These are phyloP conservation scores for Halichoeres trimaculatus DNA, from an alignment of 2,113 vertebrate species.

Conservation along the genomic window DNA sequence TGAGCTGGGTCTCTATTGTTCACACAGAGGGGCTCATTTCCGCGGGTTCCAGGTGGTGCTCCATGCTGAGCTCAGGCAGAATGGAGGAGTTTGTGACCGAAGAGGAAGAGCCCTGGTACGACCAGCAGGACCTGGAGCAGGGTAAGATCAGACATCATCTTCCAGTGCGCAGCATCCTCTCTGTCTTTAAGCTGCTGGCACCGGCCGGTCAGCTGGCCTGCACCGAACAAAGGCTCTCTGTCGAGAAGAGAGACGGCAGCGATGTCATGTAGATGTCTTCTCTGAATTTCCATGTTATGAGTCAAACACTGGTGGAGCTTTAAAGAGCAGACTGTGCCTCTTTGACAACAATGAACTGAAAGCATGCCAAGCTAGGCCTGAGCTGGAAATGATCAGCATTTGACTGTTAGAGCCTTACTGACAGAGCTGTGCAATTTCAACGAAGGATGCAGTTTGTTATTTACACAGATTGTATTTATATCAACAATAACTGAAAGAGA, in stretches of 20 bases:
- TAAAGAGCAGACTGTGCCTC: background rate
- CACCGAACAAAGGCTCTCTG: constrained; percentile 59
- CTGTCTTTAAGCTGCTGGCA: constrained; percentile 26
- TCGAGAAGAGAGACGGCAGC: background rate
- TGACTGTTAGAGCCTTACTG: background rate
- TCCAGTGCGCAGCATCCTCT: constrained; percentile 53
- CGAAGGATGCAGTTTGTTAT: background rate
- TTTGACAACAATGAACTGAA: constrained; percentile 52
- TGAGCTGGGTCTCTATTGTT: constrained; percentile 49
- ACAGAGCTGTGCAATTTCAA: background rate
- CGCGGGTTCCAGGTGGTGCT: background rate
- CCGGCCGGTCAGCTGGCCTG: constrained; percentile 43
- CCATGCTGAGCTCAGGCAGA: constrained; percentile 85
- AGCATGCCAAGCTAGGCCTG: constrained; percentile 48
- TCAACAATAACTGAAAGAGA: too few relatives aligned
- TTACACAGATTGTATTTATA: too few relatives aligned
- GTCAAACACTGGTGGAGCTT: background rate
- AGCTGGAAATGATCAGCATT: background rate
- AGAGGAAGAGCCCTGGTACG: constrained; percentile 98
- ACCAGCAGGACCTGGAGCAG: constrained; percentile 97
- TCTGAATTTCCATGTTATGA: background rate
- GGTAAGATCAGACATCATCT: constrained; percentile 81
- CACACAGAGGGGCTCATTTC: background rate
- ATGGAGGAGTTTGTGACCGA: constrained; percentile 96
- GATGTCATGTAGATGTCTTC: background rate